Conservation (phyloP, 2,113 vertebrate genomes). For the Grallaria varia region DNA sequence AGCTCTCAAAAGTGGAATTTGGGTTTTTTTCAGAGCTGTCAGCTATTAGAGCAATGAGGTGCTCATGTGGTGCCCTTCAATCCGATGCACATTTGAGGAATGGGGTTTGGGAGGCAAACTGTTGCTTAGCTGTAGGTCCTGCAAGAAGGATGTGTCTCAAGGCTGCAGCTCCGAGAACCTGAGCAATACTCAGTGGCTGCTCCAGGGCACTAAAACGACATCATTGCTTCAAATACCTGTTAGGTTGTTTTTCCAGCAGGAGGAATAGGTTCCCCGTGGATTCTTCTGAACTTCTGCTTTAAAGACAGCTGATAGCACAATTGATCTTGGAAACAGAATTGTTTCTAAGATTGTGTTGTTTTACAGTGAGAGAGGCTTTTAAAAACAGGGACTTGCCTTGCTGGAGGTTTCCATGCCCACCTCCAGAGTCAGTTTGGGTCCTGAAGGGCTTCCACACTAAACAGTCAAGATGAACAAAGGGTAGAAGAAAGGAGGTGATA, state of each 20-base stretch:
- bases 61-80: background rate
- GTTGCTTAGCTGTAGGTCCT: background rate
- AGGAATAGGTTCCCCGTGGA: background rate
- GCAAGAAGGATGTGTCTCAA: background rate
- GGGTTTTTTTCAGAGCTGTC: background rate
- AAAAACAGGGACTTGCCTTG: background rate
- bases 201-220: background rate
- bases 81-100: background rate
- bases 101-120: background rate
- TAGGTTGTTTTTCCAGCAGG: background rate
- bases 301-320: background rate
- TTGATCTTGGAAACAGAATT: background rate
- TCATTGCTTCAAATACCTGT: background rate
- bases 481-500: background rate
- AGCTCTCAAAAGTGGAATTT: background rate
- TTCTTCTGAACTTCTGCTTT: background rate
- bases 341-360: background rate
- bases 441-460: background rate
- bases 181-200: background rate
- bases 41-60: background rate
- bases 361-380: background rate
- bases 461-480: background rate
- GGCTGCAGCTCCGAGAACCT: background rate
- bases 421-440: background rate
- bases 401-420: background rate